Conservation (phyloP, 2,888 invertebrate genomes). For the Leucania comma region DNA sequence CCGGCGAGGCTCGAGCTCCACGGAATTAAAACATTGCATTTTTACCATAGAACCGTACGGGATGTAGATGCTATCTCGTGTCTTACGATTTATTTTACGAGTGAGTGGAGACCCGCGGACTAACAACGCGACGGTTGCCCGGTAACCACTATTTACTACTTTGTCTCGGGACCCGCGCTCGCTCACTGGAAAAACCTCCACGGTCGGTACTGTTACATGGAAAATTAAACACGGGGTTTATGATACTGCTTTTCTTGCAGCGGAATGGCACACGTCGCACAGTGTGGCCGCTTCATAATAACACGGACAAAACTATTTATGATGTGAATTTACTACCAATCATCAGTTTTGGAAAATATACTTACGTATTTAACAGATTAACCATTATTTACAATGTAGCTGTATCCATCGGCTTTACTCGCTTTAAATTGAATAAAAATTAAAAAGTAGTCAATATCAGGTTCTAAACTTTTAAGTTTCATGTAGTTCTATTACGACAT, state of each 20-base stretch:
- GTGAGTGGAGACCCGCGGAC: slow-evolving; percentile 27
- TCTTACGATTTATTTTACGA: slow-evolving; percentile 77
- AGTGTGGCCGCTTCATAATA: too few relatives aligned
- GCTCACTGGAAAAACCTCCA: slow-evolving; percentile 54
- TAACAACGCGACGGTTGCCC: slow-evolving; percentile 32
- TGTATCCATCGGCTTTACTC: too few relatives aligned
- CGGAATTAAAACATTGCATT: slow-evolving; percentile 89
- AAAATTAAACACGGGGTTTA: slow-evolving; percentile 49
- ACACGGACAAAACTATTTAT: too few relatives aligned
- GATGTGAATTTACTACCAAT: too few relatives aligned
- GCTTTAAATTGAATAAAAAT: too few relatives aligned
- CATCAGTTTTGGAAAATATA: too few relatives aligned
- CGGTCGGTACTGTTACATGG: slow-evolving; percentile 37
- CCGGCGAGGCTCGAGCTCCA: slow-evolving; percentile 66
- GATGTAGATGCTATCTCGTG: slow-evolving; percentile 74
- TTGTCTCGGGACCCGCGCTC: slow-evolving; percentile 32
- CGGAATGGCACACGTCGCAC: slow-evolving; percentile 3
- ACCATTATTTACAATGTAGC: too few relatives aligned
- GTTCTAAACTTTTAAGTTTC: too few relatives aligned
- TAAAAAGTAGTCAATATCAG: too few relatives aligned
- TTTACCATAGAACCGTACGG: slow-evolving; percentile 72
- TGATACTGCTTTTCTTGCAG: slow-evolving; percentile 16
- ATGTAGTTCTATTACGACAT: too few relatives aligned
- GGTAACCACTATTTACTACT: slow-evolving; percentile 49
- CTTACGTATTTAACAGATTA: too few relatives aligned